Percentiles rank a stretch among this genome's conserved stretches.
These are phyloP conservation scores for Carapus acus DNA, from an alignment of 2,797 vertebrate species.

Conservation along the genomic window DNA sequence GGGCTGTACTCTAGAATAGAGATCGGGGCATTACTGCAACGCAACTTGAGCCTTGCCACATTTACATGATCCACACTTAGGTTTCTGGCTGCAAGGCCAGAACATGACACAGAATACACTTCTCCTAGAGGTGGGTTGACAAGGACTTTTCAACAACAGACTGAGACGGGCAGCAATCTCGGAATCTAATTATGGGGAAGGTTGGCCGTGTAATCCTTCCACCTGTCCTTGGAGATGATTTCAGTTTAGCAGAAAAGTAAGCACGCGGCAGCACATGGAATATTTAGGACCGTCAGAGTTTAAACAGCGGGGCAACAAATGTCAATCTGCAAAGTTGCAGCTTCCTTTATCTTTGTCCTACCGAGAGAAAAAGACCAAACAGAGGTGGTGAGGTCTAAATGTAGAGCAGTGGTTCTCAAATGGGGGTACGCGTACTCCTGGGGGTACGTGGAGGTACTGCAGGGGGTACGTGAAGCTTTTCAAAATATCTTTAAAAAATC, in stretches of 20 bases:
- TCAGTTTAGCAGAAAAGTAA: too few relatives aligned
- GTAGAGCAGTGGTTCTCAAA: too few relatives aligned
- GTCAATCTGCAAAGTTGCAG: neutral
- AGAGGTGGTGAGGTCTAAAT: neutral
- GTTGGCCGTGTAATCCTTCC: conserved; percentile 16
- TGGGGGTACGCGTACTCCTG: too few relatives aligned
- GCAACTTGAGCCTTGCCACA: conserved; percentile 56
- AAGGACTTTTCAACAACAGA: conserved; percentile 48
- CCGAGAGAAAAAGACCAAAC: neutral
- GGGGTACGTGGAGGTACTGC: too few relatives aligned
- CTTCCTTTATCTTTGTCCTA: neutral
- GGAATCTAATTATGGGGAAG: conserved; percentile 24
- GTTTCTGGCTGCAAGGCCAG: conserved; percentile 62
- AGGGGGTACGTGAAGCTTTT: too few relatives aligned
- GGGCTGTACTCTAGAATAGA: conserved; percentile 84
- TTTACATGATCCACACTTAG: conserved; percentile 77
- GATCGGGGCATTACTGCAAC: conserved; percentile 84
- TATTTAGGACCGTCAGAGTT: neutral
- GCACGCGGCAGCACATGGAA: too few relatives aligned
- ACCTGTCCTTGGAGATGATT: neutral
- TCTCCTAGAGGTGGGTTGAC: conserved; percentile 55
- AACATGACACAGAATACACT: conserved; percentile 71
- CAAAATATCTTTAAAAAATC: too few relatives aligned
- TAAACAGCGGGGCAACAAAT: neutral
- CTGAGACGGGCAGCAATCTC: conserved; percentile 14